Percentiles rank a stretch among this genome's conserved stretches.
These are phyloP conservation scores for Himalopsyche japonica DNA, from an alignment of 2,888 invertebrate species.

Conservation along the genomic window DNA sequence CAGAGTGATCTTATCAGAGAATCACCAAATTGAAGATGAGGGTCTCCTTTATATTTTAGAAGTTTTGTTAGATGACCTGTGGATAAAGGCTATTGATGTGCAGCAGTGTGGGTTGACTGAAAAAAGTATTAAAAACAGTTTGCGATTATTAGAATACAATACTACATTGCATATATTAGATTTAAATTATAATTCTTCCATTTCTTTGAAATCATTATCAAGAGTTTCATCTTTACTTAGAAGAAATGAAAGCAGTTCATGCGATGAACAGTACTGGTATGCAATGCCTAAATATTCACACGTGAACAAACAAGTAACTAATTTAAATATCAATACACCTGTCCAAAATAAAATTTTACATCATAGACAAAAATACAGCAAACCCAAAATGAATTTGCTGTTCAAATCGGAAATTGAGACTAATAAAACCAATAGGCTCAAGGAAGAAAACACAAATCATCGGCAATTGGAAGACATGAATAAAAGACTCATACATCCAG, in stretches of 20 bases:
- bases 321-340: neutral
- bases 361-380: neutral
- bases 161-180: constrained; percentile 71
- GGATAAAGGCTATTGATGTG: constrained; percentile 79
- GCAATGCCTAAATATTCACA: neutral
- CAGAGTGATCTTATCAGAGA: constrained; percentile 70
- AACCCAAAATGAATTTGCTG: neutral
- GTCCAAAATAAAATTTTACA: neutral
- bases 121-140: constrained; percentile 57
- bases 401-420: constrained; percentile 2
- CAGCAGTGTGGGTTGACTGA: constrained; percentile 76
- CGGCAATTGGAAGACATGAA: constrained; percentile 66
- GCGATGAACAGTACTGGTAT: constrained; percentile 10
- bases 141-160: constrained; percentile 67
- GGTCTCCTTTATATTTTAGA: constrained; percentile 67
- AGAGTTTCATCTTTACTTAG: constrained; percentile 56
- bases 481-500: constrained; percentile 62
- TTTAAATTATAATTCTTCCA: constrained; percentile 63
- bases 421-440: constrained; percentile 52
- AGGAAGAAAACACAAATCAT: constrained; percentile 65
- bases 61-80: constrained; percentile 74
- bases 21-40: constrained; percentile 67
- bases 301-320: neutral
- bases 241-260: constrained; percentile 46
- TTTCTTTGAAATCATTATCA: constrained; percentile 55